phyloP scores from a whole-genome alignment of 2,113 vertebrate species.

The Beaufortia kweichowensis region DNA sequence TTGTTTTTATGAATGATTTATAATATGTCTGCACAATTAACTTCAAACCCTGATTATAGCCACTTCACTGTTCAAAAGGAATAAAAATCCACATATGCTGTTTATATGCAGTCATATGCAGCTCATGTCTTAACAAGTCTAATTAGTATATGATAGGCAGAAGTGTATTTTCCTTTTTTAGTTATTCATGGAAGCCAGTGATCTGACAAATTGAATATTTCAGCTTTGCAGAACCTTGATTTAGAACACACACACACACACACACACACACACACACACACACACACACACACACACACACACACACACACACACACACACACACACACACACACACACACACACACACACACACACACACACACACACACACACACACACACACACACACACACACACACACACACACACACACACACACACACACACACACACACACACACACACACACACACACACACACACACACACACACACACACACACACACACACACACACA shows the following conservation, averaged over 20 bases:
- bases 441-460: slow-evolving; percentile 49
- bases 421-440: slow-evolving; percentile 48
- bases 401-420: slow-evolving; percentile 49
- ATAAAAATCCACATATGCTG: slow-evolving; percentile 58
- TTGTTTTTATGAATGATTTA: slow-evolving; percentile 20
- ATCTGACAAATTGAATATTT: slow-evolving; percentile 83
- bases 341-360: slow-evolving; percentile 53
- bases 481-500: slow-evolving; percentile 50
- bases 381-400: slow-evolving; percentile 49
- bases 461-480: slow-evolving; percentile 45
- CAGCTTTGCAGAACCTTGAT: slow-evolving; percentile 73
- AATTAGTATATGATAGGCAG: slow-evolving; percentile 77
- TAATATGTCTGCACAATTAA: slow-evolving; percentile 51
- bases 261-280: slow-evolving; percentile 26
- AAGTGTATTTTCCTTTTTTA: slow-evolving; percentile 71
- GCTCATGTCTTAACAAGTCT: slow-evolving; percentile 73
- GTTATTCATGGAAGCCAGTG: slow-evolving; percentile 81
- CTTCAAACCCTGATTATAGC: not conserved
- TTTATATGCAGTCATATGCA: slow-evolving; percentile 66
- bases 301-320: slow-evolving; percentile 54
- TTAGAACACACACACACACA: slow-evolving; percentile 59
- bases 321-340: slow-evolving; percentile 56
- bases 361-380: slow-evolving; percentile 50
- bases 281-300: no score
- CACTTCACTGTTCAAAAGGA: slow-evolving; percentile 31